A percentile compares a stretch with the other conserved stretches of the same genome.
These are phyloP conservation scores for Oryctolagus cuniculus DNA, from an alignment of 2,113 vertebrate genomes.

Conservation along the genomic window DNA sequence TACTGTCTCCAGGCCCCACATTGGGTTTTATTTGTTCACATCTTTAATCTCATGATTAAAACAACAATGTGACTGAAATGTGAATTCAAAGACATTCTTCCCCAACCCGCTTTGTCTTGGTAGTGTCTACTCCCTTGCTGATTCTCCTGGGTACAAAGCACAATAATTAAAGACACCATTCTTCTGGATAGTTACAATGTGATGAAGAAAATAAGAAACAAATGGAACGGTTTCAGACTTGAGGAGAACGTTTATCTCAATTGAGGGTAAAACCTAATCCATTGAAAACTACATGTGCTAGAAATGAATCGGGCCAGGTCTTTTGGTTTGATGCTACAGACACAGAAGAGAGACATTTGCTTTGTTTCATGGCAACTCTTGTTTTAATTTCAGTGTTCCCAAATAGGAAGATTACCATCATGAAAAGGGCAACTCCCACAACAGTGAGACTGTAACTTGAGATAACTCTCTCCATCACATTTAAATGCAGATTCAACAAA, in stretches of 20 bases:
- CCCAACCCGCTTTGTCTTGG: conserved; percentile 55
- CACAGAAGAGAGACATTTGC: conserved; percentile 68
- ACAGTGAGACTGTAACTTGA: neutral
- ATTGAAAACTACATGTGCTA: conserved; percentile 44
- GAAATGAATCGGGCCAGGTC: neutral
- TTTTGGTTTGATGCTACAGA: conserved; percentile 43
- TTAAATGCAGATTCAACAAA: conserved; percentile 52
- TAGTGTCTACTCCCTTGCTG: conserved; percentile 61
- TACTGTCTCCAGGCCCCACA: conserved; percentile 16
- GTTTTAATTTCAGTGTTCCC: conserved; percentile 5
- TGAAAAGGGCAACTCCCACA: neutral
- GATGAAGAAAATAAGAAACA: conserved; percentile 74
- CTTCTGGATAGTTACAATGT: conserved; percentile 69
- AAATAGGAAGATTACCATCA: neutral
- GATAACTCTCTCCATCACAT: neutral
- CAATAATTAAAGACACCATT: conserved; percentile 77
- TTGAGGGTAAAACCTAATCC: conserved; percentile 55
- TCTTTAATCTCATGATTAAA: conserved; percentile 79
- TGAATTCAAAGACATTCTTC: conserved; percentile 77
- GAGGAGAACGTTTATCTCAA: neutral
- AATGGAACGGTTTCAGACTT: conserved; percentile 64
- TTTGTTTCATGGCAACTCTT: conserved; percentile 16
- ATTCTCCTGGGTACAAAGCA: conserved; percentile 62
- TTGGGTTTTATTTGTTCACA: conserved; percentile 69
- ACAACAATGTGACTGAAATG: conserved; percentile 73